Evolutionary conservation across 2,113 vertebrate species (phyloP), one percentile per base, ranked within the genome.

Genomic region (Barnardius zonarius): DNA sequence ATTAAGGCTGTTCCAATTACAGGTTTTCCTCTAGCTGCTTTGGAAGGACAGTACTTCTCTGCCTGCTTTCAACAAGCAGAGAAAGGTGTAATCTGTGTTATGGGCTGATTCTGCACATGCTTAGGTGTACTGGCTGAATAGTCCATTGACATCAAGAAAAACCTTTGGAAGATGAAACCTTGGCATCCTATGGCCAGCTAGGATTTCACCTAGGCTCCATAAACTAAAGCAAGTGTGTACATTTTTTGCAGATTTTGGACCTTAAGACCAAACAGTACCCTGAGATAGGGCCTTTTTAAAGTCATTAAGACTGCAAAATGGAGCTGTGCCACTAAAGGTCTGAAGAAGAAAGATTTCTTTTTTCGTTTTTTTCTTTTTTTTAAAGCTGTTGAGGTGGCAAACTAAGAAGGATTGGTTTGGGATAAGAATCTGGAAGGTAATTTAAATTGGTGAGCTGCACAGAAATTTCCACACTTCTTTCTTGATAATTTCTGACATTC

Each of bases 41-140:
- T 64, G 55, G 79, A 70, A 52, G 78, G 39, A 44, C n/a, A 13
- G 23, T 41, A 25, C 13, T 10, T 59, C 39, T 37, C 37, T 67
- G 31, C 48, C 55, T 73, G 22, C 33, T 89, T 81, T 87, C 52
- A 41, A 5, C 11, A 37, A 54, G 52, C n/a, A 46, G 52, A 66
- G 20, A 30, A 59, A 52, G 54, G 24, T 55, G 28, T 44, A 25
- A 44, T n/a, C 57, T 2, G 0, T 25, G 31, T 17, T 78, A 18
- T 2, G 43, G 41, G 17, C 61, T 5, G 24, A 49, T 74, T 22
- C 63, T 44, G 44, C 0, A 0, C 11, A 1, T 46, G 27, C 35
- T 81, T 15, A 61, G 68, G 64, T 63, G 17, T 22, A 11, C 64
- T 64, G 43, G 14, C 63, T 85, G 67, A 90, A 48, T 20, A 43